Percentiles rank a stretch among this genome's conserved stretches.
Conservation (phyloP, 2,888 invertebrate genomes). For the Linnaemya vulpina region DNA sequence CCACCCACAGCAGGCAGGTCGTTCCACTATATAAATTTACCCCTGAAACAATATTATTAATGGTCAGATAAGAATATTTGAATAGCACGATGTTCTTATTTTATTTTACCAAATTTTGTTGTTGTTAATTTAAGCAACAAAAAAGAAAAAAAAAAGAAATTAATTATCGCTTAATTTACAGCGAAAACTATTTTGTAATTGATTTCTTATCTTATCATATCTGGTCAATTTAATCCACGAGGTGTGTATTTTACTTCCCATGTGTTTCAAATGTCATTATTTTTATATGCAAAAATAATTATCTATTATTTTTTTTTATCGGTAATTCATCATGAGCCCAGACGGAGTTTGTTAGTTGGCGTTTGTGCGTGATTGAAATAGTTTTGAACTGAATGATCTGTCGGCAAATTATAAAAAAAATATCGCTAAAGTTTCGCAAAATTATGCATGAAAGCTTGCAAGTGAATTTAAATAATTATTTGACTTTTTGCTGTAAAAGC, state of each 20-base stretch:
- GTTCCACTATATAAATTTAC: no score
- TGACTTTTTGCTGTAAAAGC: neutral
- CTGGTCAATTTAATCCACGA: neutral
- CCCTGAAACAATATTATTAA: no score
- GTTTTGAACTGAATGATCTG: neutral
- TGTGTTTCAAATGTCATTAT: neutral
- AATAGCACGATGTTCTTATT: neutral
- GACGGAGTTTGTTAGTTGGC: neutral
- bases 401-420: neutral
- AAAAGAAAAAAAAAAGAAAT: neutral
- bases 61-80: neutral
- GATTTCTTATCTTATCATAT: neutral
- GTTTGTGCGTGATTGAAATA: neutral
- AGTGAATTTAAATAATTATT: neutral
- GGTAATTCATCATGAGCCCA: neutral
- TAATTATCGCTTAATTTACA: neutral
- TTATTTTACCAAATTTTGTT: no score
- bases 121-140: neutral
- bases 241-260: neutral
- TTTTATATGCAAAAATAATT: neutral
- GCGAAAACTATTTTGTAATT: neutral
- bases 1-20: no score
- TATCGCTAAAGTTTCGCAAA: neutral
- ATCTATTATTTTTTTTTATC: neutral
- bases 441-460: conserved; percentile 40